A percentile compares a stretch with the other conserved stretches of the same genome.
These are phyloP conservation scores for Cybosia mesomella DNA, from an alignment of 2,888 invertebrate genomes.

Conservation along the genomic window DNA sequence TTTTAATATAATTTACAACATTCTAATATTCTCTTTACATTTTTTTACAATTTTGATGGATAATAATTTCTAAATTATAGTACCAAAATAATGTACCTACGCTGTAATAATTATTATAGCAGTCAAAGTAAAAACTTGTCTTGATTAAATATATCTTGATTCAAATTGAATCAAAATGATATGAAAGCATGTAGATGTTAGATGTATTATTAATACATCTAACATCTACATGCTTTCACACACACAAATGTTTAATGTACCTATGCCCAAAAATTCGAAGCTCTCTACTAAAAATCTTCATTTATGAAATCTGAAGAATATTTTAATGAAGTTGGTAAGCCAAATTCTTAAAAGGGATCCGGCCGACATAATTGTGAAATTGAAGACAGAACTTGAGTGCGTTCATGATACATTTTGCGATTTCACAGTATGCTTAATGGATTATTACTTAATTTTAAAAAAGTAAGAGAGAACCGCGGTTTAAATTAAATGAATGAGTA, in stretches of 20 bases:
- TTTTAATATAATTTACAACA: too few species aligned
- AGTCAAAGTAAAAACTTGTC: not conserved
- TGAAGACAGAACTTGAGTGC: constrained; percentile 61
- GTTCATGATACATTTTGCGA: constrained; percentile 45
- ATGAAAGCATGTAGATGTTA: constrained; percentile 39
- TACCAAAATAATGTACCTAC: too few species aligned
- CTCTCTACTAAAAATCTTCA: constrained; percentile 43
- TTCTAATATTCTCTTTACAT: too few species aligned
- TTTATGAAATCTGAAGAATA: constrained; percentile 71
- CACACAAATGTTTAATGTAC: constrained; percentile 49
- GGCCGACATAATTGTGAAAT: constrained; percentile 68
- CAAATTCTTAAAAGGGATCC: constrained; percentile 61
- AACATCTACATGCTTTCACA: constrained; percentile 39
- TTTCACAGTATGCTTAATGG: constrained; percentile 24
- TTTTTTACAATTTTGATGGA: too few species aligned
- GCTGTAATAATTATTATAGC: not conserved
- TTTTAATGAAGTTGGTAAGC: constrained; percentile 74
- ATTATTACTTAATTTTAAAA: constrained; percentile 22
- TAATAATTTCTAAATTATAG: too few species aligned
- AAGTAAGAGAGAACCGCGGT: too few species aligned
- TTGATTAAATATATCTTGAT: not conserved
- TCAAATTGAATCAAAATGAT: too few species aligned
- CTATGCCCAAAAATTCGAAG: constrained; percentile 34
- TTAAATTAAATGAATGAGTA: too few species aligned
- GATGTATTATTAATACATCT: constrained; percentile 50